Conservation (phyloP, 2,797 vertebrate species). For the Sebastiscus albofasciatus region DNA sequence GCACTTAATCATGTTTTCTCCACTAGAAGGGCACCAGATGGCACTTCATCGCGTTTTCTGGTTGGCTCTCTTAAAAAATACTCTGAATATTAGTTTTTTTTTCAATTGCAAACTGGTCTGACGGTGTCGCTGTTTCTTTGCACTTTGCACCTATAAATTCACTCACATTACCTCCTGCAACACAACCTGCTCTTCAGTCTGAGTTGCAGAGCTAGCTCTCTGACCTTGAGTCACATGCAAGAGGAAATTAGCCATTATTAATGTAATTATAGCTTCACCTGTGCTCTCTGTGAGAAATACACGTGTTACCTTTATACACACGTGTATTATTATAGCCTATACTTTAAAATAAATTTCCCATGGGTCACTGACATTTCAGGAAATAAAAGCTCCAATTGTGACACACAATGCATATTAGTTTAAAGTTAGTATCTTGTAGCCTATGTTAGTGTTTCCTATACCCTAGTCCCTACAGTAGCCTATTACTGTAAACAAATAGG, state of each 20-base stretch:
- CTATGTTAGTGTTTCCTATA: background rate
- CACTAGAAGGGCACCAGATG: too few relatives aligned
- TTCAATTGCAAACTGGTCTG: background rate
- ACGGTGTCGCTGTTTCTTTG: fast-evolving
- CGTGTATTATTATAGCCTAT: background rate
- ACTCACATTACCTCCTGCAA: too few relatives aligned
- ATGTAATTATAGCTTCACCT: background rate
- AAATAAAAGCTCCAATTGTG: too few relatives aligned
- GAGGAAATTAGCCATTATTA: background rate
- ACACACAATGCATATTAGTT: background rate
- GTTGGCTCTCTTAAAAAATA: too few relatives aligned
- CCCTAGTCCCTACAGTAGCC: background rate
- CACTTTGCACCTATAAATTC: background rate
- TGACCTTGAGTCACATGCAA: too few relatives aligned
- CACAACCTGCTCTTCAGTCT: too few relatives aligned
- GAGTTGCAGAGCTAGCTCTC: background rate
- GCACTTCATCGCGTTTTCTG: too few relatives aligned
- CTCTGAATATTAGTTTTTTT: background rate
- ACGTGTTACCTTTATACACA: background rate
- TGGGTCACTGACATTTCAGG: background rate
- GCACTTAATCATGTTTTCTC: too few relatives aligned
- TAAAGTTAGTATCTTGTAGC: background rate
- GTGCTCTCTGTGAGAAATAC: background rate
- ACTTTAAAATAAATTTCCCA: too few relatives aligned
- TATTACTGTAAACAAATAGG: background rate